Evolutionary conservation across 2,113 vertebrate species (phyloP), one percentile per base, ranked within the genome.

Genomic region (Zapornia atra): DNA sequence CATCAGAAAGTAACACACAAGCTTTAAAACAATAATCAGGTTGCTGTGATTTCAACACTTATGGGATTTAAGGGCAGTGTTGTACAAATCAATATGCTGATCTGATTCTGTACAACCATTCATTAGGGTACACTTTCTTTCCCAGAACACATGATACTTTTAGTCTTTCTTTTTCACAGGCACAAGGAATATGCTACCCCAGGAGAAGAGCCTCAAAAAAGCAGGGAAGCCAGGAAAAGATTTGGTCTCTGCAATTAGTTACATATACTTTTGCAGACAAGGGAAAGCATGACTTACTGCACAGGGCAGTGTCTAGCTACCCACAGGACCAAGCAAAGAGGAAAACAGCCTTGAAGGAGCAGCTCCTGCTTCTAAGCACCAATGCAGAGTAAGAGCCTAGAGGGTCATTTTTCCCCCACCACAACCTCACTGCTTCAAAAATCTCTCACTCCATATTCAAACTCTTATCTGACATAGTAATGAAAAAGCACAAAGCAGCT

Each of bases 51-150:
- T 86, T 80, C 87, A 94, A 6, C 21, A 33, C 26, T 44, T 59
- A 22, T 2, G 16, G 0, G 0, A 44, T 53, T 71, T 82, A 59
- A 75, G 51, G 40, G 31, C 31, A n/a, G 12, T 29, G 15, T n/a
- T 63, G n/a, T 34, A 86, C 36, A 70, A 73, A 86, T 77, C 9
- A 56, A 33, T 48, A n/a, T 34, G 51, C 48, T 34, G 22, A 79
- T 72, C 11, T 11, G 24, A 48, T 38, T 26, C 59, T 21, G 44
- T 72, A 48, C 56, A 77, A 84, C 68, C 61, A 6, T 6, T 88
- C 33, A 53, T 38, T 31, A 21, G 60, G 16, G 6, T 51, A 26
- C 24, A 25, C 44, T 80, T 89, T 56, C 36, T 63, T 61, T 73
- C 65, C 64, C 51, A 80, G 40, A 31, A 66, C 4, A 31, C 26